These are phyloP conservation scores for Neodiprion virginianus DNA, from an alignment of 1,140 invertebrate species.

Conservation along the genomic window DNA sequence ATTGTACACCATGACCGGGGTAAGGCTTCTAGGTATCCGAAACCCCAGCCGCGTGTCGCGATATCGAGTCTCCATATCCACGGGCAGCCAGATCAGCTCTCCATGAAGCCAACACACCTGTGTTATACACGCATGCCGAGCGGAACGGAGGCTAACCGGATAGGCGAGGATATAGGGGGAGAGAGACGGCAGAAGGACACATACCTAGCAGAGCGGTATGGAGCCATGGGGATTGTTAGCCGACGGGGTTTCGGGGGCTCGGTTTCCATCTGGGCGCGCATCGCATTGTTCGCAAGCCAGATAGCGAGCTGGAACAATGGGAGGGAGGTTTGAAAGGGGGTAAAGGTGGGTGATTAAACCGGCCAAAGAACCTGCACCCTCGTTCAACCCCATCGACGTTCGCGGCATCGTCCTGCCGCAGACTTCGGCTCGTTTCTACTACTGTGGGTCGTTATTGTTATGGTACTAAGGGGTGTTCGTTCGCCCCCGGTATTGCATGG, in stretches of 20 bases:
- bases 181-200: background rate
- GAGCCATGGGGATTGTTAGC: conserved; percentile 6
- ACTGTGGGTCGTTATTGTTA: background rate
- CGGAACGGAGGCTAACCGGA: too few species aligned
- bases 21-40: too few species aligned
- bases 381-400: background rate
- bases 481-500: too few species aligned
- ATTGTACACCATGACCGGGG: too few species aligned
- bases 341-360: conserved; percentile 5
- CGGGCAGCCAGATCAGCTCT: too few species aligned
- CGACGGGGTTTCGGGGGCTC: background rate
- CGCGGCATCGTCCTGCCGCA: background rate
- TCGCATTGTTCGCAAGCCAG: background rate
- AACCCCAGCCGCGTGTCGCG: too few species aligned
- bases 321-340: background rate
- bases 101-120: too few species aligned
- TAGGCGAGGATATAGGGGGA: background rate
- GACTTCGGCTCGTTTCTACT: background rate
- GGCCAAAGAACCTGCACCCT: background rate
- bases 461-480: background rate
- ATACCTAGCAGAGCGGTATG: background rate
- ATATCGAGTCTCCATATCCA: too few species aligned
- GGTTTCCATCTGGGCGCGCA: conserved; percentile 1
- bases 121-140: too few species aligned
- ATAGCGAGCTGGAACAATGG: background rate